Evolutionary conservation across 2,113 vertebrate species (phyloP), one percentile per base, ranked within the genome.

Genomic region (Gobio gobio): DNA sequence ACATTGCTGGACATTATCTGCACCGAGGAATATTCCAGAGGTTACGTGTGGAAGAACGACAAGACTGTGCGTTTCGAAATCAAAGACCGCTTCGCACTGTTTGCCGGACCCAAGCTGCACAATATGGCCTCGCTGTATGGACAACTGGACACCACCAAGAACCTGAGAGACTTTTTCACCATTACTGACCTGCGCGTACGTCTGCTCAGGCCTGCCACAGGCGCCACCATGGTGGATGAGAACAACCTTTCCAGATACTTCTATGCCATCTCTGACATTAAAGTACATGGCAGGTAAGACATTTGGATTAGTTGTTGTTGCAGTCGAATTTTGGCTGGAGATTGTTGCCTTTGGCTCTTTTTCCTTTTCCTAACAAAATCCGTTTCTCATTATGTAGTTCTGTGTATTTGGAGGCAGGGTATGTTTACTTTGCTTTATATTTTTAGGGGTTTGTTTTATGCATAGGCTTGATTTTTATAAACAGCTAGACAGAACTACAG

Each of bases 111-210:
- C 47, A 94, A 96, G 61, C 96, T 99, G 49, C 97, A 97, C 93
- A 99, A 99, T 87, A 99, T 99, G 98, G 98, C 98, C 59, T 99
- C 98, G 9, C 96, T 99, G 73, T 99, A 99, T 1, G 98, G 98
- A 66, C 98, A 99, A 88, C 95, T 99, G 90, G 98, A 99, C 94
- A 99, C 98, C 10, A 99, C 97, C 90, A 99, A 99, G 95, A 98
- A 98, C 90, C 95, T 99, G 90, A 94, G 98, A 92, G 98, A 99
- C 94, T 99, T 99, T 95, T 99, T 99, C 89, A 99, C 97, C 86
- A 94, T 99, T 92, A 99, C 98, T 1, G 97, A 99, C 91, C 96
- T 99, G 94, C 96, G 98, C 86, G 93, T 99, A 92, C 94, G 96
- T 85, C 95, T 99, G 83, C 95, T 99, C 66, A 95, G 97, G 83